Evolutionary conservation across 1,140 invertebrate species (phyloP).

Genomic region (Coelopa frigida): DNA sequence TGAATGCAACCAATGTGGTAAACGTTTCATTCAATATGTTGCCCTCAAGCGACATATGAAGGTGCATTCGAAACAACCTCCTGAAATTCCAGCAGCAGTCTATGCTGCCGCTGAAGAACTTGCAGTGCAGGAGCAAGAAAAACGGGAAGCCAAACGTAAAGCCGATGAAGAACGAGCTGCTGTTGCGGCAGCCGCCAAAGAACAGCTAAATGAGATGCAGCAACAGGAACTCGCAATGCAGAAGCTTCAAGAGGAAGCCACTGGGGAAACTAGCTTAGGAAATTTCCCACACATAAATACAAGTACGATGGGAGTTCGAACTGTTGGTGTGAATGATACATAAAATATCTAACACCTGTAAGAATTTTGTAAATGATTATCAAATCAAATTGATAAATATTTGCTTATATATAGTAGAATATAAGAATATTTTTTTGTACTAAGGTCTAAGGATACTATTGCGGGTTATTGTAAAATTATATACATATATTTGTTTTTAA

Average conservation of each 20-base stretch:
- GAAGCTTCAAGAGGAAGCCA: not conserved
- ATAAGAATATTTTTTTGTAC: no score
- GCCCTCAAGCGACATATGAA: conserved; percentile 39
- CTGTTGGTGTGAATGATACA: not conserved
- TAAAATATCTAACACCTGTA: no score
- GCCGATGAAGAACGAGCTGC: conserved; percentile 30
- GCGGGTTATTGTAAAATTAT: no score
- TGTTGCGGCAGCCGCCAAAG: conserved; percentile 35
- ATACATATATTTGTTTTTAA: no score
- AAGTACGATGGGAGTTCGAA: not conserved
- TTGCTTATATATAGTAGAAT: no score
- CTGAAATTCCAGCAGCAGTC: conserved; percentile 33
- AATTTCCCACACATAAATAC: not conserved
- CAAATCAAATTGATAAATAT: no score
- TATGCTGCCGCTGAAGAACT: conserved; percentile 36
- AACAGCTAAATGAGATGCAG: conserved; percentile 30
- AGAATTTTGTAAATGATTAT: no score
- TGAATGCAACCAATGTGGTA: conserved; percentile 35
- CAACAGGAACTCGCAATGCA: conserved; percentile 23
- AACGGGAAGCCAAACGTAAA: conserved; percentile 29
- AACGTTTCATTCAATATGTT: conserved; percentile 37
- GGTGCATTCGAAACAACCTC: conserved; percentile 33
- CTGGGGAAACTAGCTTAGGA: not conserved
- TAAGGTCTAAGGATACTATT: no score
- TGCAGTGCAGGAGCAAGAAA: conserved; percentile 33